These are phyloP conservation scores for Heliconius erato DNA, from an alignment of 2,888 invertebrate species.

Conservation along the genomic window DNA sequence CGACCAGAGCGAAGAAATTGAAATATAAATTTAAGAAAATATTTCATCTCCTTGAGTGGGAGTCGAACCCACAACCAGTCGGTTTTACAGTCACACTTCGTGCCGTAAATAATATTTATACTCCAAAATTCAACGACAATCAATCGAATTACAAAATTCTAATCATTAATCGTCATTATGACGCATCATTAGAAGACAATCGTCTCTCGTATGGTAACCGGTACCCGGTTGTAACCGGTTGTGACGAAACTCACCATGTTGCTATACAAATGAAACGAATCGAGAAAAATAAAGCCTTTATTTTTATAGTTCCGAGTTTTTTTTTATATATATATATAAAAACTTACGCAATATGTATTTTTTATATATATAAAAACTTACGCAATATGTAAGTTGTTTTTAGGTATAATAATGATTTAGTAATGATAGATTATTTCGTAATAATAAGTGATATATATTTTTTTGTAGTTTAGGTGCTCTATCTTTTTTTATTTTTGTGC, in stretches of 20 bases:
- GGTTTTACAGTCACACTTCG: too few relatives aligned
- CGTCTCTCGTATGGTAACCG: not conserved
- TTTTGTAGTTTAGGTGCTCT: too few relatives aligned
- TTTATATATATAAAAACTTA: not conserved
- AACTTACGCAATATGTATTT: not conserved
- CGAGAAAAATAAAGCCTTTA: slow-evolving; percentile 14
- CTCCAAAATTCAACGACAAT: not conserved
- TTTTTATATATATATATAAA: not conserved
- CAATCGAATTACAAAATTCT: slow-evolving; percentile 23
- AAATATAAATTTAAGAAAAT: too few relatives aligned
- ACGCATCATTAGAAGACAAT: slow-evolving; percentile 30
- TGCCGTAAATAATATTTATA: not conserved
- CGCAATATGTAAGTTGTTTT: not conserved
- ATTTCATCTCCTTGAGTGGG: too few relatives aligned
- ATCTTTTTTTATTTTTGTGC: too few relatives aligned
- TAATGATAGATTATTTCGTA: not conserved
- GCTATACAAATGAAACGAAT: slow-evolving; percentile 18
- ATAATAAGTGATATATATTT: too few relatives aligned
- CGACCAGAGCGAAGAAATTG: too few relatives aligned
- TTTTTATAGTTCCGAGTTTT: not conserved
- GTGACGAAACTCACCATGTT: not conserved
- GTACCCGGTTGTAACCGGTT: slow-evolving; percentile 24
- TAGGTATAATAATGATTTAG: not conserved
- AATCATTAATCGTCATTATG: slow-evolving; percentile 20
- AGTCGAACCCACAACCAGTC: too few relatives aligned